These are phyloP conservation scores for Corydoras maculifer DNA, from an alignment of 2,113 vertebrate genomes.

Conservation along the genomic window DNA sequence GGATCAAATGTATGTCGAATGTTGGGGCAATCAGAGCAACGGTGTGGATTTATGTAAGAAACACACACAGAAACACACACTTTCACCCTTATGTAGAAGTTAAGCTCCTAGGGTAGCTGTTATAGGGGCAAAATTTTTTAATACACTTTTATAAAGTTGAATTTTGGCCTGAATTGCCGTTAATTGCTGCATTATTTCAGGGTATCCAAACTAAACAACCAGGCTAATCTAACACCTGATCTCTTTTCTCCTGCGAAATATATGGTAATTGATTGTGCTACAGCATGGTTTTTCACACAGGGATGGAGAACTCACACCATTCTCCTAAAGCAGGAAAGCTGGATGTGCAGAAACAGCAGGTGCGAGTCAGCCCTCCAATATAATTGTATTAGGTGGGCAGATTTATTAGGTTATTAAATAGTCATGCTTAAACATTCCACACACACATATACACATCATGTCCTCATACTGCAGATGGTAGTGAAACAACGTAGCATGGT, in stretches of 20 bases:
- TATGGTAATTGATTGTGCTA: not conserved
- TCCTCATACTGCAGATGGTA: slow-evolving; percentile 46
- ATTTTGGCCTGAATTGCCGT: too few species aligned
- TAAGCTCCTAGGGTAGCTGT: too few species aligned
- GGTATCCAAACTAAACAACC: too few species aligned
- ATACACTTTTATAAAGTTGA: too few species aligned
- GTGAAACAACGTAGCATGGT: slow-evolving; percentile 50
- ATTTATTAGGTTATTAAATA: slow-evolving; percentile 62
- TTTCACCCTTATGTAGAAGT: too few species aligned
- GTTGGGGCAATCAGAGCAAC: too few species aligned
- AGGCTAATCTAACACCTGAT: not conserved
- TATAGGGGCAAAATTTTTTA: too few species aligned
- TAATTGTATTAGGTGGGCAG: slow-evolving; percentile 47
- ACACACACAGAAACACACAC: too few species aligned
- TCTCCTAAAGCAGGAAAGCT: not conserved
- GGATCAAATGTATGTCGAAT: too few species aligned
- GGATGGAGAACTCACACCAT: not conserved
- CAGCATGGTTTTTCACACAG: not conserved
- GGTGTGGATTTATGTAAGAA: too few species aligned
- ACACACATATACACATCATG: slow-evolving; percentile 47
- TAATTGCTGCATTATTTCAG: too few species aligned
- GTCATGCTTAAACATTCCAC: slow-evolving; percentile 53
- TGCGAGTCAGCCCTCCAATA: slow-evolving; percentile 12
- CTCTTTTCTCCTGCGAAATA: not conserved
- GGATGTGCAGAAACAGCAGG: slow-evolving; percentile 18